Conservation (phyloP, 2,797 vertebrate species). For the Channa striata region DNA sequence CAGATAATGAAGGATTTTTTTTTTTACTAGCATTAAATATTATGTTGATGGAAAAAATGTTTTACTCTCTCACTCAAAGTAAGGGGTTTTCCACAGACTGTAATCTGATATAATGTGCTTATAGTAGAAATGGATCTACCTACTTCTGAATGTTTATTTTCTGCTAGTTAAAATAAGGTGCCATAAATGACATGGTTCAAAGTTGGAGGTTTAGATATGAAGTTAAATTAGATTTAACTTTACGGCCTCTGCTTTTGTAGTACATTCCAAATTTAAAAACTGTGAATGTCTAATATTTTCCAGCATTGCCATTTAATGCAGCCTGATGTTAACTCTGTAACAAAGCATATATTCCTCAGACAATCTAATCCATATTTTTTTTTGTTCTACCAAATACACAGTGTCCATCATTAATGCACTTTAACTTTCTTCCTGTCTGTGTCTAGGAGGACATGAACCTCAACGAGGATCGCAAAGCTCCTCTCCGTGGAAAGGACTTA, state of each 20-base stretch:
- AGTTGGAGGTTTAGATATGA: constrained; percentile 24
- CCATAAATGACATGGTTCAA: constrained; percentile 14
- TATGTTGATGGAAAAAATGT: too few species aligned
- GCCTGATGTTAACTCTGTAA: not conserved
- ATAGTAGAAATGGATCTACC: constrained; percentile 15
- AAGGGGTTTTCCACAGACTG: constrained; percentile 15
- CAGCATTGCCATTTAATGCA: not conserved
- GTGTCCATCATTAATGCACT: not conserved
- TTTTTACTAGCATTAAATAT: too few species aligned
- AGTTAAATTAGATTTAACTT: not conserved
- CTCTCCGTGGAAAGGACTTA: constrained; percentile 94
- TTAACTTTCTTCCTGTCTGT: constrained; percentile 12
- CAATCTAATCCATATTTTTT: not conserved
- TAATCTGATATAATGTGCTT: constrained; percentile 31
- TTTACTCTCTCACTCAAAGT: too few species aligned
- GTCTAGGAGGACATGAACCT: constrained; percentile 99
- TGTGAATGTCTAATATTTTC: not conserved
- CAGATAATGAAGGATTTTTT: too few species aligned
- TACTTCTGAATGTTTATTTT: constrained; percentile 17
- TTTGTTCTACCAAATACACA: not conserved
- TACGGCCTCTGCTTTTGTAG: not conserved
- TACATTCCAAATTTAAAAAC: not conserved
- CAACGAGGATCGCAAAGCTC: constrained; percentile 97
- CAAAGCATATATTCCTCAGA: not conserved
- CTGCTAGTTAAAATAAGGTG: constrained; percentile 8